Conservation (phyloP, 2,888 invertebrate species). For the Melangyna quadrimaculata region DNA sequence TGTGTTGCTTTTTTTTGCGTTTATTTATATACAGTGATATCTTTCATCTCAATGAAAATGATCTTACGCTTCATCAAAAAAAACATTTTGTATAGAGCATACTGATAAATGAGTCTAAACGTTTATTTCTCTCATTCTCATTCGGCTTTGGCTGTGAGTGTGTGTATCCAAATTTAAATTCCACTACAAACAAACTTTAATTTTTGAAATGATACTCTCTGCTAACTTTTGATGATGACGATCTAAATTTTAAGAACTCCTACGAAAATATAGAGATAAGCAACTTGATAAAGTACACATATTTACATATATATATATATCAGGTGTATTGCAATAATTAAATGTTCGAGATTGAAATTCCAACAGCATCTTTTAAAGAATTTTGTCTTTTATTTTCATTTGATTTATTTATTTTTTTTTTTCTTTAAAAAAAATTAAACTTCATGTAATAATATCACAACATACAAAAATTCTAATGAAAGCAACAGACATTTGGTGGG, state of each 20-base stretch:
- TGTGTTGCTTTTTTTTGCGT: not conserved
- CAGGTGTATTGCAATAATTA: not conserved
- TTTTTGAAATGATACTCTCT: not conserved
- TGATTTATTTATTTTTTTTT: constrained; percentile 17
- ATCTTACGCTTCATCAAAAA: constrained; percentile 36
- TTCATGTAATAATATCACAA: constrained; percentile 70
- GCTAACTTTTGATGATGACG: not conserved
- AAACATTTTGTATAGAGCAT: constrained; percentile 21
- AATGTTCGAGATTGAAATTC: not conserved
- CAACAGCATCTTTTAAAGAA: constrained; percentile 41
- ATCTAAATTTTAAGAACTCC: constrained; percentile 2
- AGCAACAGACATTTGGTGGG: constrained; percentile 51
- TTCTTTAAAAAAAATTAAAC: constrained; percentile 37
- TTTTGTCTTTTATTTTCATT: constrained; percentile 50
- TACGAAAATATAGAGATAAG: constrained; percentile 7
- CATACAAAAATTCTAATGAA: constrained; percentile 64
- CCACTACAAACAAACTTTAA: not conserved
- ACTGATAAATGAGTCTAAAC: constrained; percentile 8
- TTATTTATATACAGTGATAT: constrained; percentile 18
- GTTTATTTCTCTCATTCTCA: not conserved
- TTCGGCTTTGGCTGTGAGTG: not conserved
- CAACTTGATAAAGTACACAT: not conserved
- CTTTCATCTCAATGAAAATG: constrained; percentile 38
- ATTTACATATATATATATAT: not conserved
- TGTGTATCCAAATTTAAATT: not conserved